phyloP scores from a whole-genome alignment of 2,797 vertebrate species.

The Coregonus ussuriensis region DNA sequence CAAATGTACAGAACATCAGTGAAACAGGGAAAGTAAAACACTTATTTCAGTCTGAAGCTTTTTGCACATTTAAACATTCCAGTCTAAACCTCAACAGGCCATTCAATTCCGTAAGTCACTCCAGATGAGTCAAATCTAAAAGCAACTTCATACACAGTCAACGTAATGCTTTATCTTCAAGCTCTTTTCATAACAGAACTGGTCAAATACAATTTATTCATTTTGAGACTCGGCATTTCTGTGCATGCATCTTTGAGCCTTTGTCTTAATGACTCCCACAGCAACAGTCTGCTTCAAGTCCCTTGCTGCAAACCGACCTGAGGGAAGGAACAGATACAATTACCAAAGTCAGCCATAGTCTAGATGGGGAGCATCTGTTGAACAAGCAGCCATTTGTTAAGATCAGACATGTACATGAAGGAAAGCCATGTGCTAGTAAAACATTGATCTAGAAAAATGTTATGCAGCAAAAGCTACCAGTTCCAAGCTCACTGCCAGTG shows the following conservation, averaged over 20 bases:
- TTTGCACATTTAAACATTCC: neutral
- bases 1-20: too few relatives aligned
- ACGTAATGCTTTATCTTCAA: conserved; percentile 3
- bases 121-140: conserved; percentile 21
- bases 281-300: conserved; percentile 78
- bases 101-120: conserved; percentile 17
- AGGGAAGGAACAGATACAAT: neutral
- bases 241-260: conserved; percentile 59
- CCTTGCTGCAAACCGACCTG: conserved; percentile 74
- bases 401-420: neutral
- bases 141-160: conserved; percentile 16
- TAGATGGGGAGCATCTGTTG: neutral
- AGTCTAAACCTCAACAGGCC: neutral
- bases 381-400: neutral
- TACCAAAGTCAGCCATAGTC: neutral
- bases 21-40: neutral
- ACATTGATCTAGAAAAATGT: neutral
- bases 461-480: too few relatives aligned
- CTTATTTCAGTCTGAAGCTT: conserved; percentile 3
- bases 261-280: conserved; percentile 75
- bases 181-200: conserved; percentile 46
- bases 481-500: too few relatives aligned
- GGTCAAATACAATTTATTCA: conserved; percentile 49
- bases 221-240: conserved; percentile 67
- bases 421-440: neutral